These are phyloP conservation scores for Ia io DNA, from an alignment of 2,113 vertebrate species.

Conservation along the genomic window DNA sequence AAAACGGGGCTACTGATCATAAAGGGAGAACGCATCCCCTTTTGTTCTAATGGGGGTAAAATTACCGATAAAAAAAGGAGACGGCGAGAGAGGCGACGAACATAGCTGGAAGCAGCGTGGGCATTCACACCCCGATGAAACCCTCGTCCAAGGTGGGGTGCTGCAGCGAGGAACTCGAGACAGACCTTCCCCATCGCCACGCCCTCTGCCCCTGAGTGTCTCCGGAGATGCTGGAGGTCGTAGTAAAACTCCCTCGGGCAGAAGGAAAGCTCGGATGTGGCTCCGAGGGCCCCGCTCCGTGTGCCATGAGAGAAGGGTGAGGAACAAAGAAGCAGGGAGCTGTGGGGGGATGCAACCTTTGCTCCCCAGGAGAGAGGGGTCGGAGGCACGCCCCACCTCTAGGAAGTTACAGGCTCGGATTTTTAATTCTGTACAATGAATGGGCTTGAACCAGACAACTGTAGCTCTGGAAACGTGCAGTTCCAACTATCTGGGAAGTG, in stretches of 20 bases:
- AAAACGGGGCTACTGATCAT: neutral
- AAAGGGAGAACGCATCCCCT: neutral
- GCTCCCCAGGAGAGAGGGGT: too few species aligned
- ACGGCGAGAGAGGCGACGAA: neutral
- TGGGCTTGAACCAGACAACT: neutral
- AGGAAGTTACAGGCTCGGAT: neutral
- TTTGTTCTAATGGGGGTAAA: neutral
- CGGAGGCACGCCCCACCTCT: too few species aligned
- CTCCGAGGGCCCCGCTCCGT: neutral
- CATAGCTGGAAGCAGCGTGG: neutral
- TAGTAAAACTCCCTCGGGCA: neutral
- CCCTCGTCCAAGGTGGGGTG: too few species aligned
- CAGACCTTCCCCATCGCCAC: too few species aligned
- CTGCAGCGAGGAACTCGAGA: too few species aligned
- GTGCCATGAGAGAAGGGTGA: neutral
- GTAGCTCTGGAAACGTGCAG: neutral
- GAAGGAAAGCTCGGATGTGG: neutral
- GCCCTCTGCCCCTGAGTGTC: neutral
- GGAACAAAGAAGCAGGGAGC: neutral
- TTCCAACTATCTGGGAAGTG: neutral
- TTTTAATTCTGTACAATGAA: neutral
- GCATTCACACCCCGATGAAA: too few species aligned
- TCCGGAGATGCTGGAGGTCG: neutral
- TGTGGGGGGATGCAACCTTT: neutral
- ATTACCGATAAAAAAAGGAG: too few species aligned